phyloP scores from a whole-genome alignment of 2,113 vertebrate genomes.

The Sebastes fasciatus region DNA sequence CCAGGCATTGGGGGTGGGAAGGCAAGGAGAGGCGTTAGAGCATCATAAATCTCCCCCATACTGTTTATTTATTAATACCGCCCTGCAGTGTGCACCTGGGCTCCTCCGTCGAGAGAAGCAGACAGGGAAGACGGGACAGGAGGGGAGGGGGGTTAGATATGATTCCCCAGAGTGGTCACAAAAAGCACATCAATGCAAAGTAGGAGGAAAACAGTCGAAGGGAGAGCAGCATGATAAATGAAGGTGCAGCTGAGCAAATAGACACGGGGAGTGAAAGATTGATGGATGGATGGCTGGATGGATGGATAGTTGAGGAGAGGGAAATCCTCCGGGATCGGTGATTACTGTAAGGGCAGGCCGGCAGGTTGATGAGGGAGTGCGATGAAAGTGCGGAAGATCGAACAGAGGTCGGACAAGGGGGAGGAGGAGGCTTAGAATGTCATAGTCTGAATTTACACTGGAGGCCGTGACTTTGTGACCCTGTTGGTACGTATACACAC shows the following conservation, averaged over 20 bases:
- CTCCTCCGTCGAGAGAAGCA: conserved; percentile 33
- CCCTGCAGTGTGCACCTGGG: conserved; percentile 72
- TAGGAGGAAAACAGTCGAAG: conserved; percentile 35
- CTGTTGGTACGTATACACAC: background rate
- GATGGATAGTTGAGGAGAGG: conserved; percentile 2
- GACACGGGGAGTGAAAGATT: background rate
- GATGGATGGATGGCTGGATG: conserved; percentile 25
- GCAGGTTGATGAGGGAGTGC: background rate
- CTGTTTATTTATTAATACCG: conserved; percentile 80
- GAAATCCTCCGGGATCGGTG: conserved; percentile 19
- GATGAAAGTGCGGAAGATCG: background rate
- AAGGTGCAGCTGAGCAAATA: conserved; percentile 35
- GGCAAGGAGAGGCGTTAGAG: conserved; percentile 28
- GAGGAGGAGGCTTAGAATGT: conserved; percentile 39
- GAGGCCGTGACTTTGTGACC: conserved; percentile 49
- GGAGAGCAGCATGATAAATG: conserved; percentile 30
- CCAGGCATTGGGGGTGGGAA: conserved; percentile 17
- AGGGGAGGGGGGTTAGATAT: conserved; percentile 26
- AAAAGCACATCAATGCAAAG: conserved; percentile 58
- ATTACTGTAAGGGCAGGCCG: conserved; percentile 23
- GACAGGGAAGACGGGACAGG: conserved; percentile 18
- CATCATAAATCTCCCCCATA: conserved; percentile 68
- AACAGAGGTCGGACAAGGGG: background rate
- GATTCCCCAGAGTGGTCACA: conserved; percentile 60
- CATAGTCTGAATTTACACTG: conserved; percentile 48